Evolutionary conservation across 2,113 vertebrate species (phyloP).

Genomic region (Tor tambroides): DNA sequence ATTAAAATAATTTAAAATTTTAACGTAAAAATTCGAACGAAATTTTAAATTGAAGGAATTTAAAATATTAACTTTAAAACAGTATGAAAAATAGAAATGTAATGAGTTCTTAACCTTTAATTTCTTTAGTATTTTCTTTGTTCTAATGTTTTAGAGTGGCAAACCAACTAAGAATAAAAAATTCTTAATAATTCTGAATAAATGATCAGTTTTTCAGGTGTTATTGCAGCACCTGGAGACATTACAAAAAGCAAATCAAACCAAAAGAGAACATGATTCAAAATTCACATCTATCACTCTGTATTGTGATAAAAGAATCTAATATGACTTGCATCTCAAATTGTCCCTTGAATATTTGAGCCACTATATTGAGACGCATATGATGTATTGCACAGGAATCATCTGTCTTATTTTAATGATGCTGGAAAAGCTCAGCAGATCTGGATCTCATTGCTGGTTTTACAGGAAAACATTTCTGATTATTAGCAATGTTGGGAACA

Average conservation of each 20-base stretch:
- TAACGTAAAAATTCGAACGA: no score
- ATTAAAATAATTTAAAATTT: no score
- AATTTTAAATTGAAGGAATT: no score
- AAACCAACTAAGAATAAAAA: neutral
- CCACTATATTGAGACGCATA: neutral
- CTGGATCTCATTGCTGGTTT: neutral
- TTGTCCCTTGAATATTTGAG: neutral
- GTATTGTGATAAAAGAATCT: neutral
- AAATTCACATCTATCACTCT: neutral
- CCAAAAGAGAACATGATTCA: neutral
- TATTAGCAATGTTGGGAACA: no score
- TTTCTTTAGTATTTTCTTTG: no score
- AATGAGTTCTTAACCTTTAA: no score
- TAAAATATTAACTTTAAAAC: no score
- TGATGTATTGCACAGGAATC: neutral
- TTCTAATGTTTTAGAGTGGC: neutral
- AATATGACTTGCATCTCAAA: neutral
- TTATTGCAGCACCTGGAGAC: neutral
- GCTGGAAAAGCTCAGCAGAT: neutral
- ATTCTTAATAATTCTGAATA: neutral
- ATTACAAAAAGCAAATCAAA: neutral
- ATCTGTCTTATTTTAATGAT: neutral
- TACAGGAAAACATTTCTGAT: neutral
- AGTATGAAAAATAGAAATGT: no score
- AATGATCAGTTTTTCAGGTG: neutral